Conservation (phyloP, 2,113 vertebrate species). For the Harpagus bidentatus region DNA sequence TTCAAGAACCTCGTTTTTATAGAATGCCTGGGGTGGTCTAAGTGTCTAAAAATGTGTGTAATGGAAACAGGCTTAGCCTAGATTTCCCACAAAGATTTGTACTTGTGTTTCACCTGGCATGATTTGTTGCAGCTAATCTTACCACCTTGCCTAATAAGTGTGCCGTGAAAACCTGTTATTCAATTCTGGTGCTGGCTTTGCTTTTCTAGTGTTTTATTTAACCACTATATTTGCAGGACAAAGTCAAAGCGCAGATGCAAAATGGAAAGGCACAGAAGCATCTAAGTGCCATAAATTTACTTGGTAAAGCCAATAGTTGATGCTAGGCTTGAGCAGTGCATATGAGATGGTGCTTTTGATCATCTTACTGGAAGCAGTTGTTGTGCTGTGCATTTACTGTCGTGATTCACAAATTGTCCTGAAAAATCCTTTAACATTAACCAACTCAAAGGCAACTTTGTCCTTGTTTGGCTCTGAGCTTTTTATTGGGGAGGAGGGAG, state of each 20-base stretch:
- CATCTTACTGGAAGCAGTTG: neutral
- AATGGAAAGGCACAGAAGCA: neutral
- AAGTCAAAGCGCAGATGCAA: neutral
- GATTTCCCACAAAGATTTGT: constrained; percentile 16
- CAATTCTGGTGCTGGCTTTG: neutral
- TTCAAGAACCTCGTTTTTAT: neutral
- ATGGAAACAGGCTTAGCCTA: neutral
- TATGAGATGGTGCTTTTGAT: neutral
- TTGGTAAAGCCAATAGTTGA: neutral
- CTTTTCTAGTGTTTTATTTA: neutral
- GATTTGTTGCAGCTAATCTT: constrained; percentile 27
- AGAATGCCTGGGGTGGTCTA: neutral
- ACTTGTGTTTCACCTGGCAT: neutral
- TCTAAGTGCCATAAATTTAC: neutral
- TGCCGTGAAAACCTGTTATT: neutral
- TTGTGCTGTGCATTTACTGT: neutral
- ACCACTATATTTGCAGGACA: neutral
- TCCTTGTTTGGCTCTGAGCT: neutral
- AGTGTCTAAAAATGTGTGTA: constrained; percentile 16
- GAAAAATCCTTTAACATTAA: neutral
- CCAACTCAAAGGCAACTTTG: neutral
- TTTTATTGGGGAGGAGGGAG: accelerated
- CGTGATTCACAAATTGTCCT: neutral
- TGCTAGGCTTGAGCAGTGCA: neutral
- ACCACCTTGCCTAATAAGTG: neutral